Evolutionary conservation across 2,113 vertebrate genomes (phyloP), one percentile per base, ranked within the genome.

Genomic region (Toxotes jaculatrix): DNA sequence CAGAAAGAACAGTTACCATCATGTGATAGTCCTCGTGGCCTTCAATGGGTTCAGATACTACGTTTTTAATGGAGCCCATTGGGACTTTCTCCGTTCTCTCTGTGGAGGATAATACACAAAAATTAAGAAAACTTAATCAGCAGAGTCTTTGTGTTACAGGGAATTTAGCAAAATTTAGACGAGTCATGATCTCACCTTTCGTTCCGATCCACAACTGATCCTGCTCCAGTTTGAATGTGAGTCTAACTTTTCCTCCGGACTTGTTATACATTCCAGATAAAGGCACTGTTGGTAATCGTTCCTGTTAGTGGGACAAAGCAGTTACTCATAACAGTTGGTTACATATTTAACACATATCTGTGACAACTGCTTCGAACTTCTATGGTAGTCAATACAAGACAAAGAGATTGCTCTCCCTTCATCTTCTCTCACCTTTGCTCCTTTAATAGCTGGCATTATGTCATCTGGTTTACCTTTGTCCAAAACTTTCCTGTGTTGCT

Each of bases 401-500:
- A 27, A 75, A 17, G 7, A 16, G 19, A 32, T 0, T 59, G 19
- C n/a, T 31, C 19, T 43, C 11, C 7, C 19, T 34, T 70, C 21
- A 21, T 43, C 61, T 12, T 31, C 55, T 63, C 96, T 95, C 91
- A 99, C 98, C 97, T 99, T 98, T 83, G 94, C 87, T 84, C 98
- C 98, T 96, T 97, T 99, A 75, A 99, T 93, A 72, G 97, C 97
- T 23, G 97, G 90, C 98, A 99, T 99, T 86, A 99, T 95, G 55
- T 99, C 98, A 2, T 99, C 98, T 11, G 98, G 98, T 96, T 99
- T 99, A 90, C 98, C 98, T 96, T 99, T 99, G 90, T 99, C 98
- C 94, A 99, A 91, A 13, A 99, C 98, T 94, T 99, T 99, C 92
- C 98, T 97, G 96, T 99, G 98, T 99, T 98, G 98, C 98, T 99